These are phyloP conservation scores for Panthera uncia DNA, from an alignment of 2,113 vertebrate genomes.

Conservation along the genomic window DNA sequence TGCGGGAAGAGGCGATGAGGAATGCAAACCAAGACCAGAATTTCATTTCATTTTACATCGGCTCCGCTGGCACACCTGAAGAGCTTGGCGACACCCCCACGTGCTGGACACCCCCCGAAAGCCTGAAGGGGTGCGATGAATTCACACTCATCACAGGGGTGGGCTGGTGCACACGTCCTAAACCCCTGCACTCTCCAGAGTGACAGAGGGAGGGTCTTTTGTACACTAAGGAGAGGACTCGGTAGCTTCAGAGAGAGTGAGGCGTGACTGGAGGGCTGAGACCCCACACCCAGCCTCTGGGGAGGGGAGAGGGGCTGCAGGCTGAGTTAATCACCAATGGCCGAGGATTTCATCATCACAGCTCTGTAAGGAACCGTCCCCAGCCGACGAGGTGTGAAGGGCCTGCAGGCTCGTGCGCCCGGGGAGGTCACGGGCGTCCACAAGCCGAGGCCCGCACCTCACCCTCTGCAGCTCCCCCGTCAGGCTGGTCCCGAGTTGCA, in stretches of 20 bases:
- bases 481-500: background rate
- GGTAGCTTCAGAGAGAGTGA: background rate
- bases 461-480: rapidly evolving
- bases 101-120: no score
- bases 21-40: rapidly evolving
- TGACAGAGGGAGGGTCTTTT: rapidly evolving
- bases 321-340: rapidly evolving
- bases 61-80: background rate
- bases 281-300: no score
- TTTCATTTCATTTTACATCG: rapidly evolving
- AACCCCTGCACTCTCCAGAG: background rate
- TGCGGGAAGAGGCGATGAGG: rapidly evolving
- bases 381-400: rapidly evolving
- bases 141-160: background rate
- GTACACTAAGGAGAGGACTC: background rate
- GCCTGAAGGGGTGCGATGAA: background rate
- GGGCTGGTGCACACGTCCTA: background rate
- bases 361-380: rapidly evolving
- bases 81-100: background rate
- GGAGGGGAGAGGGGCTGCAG: background rate
- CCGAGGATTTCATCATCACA: background rate
- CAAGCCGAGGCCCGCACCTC: rapidly evolving
- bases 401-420: rapidly evolving
- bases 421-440: rapidly evolving
- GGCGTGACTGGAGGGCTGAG: background rate